Evolutionary conservation across 2,888 invertebrate species (phyloP).

Genomic region (Lucinisca nassula): DNA sequence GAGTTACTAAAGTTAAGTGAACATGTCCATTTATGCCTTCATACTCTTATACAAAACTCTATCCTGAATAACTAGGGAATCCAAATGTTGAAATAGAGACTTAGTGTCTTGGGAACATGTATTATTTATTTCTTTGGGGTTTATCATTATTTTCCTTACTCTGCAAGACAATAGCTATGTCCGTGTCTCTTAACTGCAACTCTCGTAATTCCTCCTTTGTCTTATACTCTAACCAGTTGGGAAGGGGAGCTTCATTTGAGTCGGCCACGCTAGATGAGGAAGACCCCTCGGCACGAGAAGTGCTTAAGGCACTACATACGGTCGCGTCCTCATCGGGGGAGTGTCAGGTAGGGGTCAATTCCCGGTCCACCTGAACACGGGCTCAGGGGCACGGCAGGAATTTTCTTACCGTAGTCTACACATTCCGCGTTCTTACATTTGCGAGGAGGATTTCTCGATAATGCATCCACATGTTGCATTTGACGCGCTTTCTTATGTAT

Average conservation of each 20-base stretch:
- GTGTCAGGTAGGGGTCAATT: not conserved
- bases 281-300: not conserved
- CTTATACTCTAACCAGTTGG: constrained; percentile 23
- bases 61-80: not conserved
- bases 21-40: no score
- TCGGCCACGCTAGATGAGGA: not conserved
- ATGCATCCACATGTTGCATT: not conserved
- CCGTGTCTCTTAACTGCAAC: constrained; percentile 16
- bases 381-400: not conserved
- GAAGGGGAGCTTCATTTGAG: constrained; percentile 19
- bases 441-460: constrained; percentile 8
- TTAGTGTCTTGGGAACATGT: not conserved
- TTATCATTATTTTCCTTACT: constrained; percentile 27
- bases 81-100: not conserved
- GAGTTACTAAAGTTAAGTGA: not conserved
- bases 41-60: not conserved
- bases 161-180: constrained; percentile 17
- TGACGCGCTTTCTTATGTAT: constrained; percentile 21
- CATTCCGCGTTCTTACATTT: not conserved
- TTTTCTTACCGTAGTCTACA: not conserved
- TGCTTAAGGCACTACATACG: not conserved
- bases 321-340: not conserved
- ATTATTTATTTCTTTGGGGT: constrained; percentile 3
- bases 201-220: constrained; percentile 16
- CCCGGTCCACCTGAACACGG: not conserved